Percentiles rank a stretch among this genome's conserved stretches.
These are phyloP conservation scores for Ridgeia piscesae DNA, from an alignment of 1,140 invertebrate genomes.

Conservation along the genomic window DNA sequence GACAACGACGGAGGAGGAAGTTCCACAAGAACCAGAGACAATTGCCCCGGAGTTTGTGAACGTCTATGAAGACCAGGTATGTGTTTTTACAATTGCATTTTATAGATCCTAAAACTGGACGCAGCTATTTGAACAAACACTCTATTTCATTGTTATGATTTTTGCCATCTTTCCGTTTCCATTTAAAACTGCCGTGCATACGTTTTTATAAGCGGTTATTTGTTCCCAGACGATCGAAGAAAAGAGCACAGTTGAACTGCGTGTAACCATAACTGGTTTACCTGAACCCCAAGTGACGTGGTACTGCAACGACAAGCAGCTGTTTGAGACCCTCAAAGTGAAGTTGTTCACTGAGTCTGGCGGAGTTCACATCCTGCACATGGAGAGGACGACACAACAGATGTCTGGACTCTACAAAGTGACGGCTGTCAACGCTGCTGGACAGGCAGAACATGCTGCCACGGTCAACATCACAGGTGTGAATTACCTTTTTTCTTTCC, in stretches of 20 bases:
- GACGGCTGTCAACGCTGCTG: conserved; percentile 50
- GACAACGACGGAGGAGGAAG: not conserved
- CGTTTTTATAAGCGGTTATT: not conserved
- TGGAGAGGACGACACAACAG: conserved; percentile 74
- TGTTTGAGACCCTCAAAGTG: conserved; percentile 28
- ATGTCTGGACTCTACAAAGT: conserved; percentile 61
- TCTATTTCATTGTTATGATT: no score
- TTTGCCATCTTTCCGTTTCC: no score
- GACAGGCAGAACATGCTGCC: conserved; percentile 41
- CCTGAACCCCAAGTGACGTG: conserved; percentile 54
- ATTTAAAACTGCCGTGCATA: not conserved
- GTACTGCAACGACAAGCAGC: conserved; percentile 32
- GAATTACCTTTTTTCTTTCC: conserved; percentile 41
- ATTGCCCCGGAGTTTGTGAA: not conserved
- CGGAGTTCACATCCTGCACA: conserved; percentile 86
- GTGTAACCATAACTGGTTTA: conserved; percentile 47
- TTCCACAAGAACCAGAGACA: not conserved
- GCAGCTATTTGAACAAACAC: no score
- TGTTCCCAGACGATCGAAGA: not conserved
- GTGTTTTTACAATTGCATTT: not conserved
- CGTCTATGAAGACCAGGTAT: not conserved
- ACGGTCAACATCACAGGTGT: conserved; percentile 48
- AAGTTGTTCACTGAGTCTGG: conserved; percentile 86
- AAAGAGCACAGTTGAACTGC: not conserved
- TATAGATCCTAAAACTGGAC: no score